These are phyloP conservation scores for Rotaria magnacalcarata DNA, from an alignment of 2,888 invertebrate genomes.

Conservation along the genomic window DNA sequence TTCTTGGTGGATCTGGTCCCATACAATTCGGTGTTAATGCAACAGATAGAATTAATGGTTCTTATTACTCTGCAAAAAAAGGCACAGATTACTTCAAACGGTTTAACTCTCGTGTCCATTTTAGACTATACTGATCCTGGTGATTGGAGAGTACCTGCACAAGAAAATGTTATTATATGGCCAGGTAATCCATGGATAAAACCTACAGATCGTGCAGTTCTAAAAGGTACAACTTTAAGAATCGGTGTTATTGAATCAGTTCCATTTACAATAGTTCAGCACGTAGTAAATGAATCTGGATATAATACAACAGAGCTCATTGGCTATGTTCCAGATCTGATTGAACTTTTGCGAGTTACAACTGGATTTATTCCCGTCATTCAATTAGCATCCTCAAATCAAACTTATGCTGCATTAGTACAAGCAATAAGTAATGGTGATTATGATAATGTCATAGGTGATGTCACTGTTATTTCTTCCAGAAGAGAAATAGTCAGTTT, in stretches of 20 bases:
- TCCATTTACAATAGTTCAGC: background rate
- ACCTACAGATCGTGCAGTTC: background rate
- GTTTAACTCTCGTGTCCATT: background rate
- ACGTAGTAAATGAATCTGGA: background rate
- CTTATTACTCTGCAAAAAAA: no score
- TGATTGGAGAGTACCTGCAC: background rate
- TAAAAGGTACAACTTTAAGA: background rate
- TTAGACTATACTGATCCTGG: background rate
- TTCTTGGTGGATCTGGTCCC: no score
- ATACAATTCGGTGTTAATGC: no score
- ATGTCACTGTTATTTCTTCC: background rate
- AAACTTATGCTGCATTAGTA: background rate
- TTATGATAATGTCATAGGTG: background rate
- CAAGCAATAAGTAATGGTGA: background rate
- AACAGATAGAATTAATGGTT: no score
- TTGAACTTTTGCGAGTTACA: background rate
- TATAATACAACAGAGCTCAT: background rate
- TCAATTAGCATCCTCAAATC: background rate
- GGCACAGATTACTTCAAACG: no score
- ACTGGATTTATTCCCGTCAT: background rate
- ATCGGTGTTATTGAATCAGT: background rate
- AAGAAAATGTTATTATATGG: background rate
- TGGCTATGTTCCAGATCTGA: background rate
- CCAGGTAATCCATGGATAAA: background rate
- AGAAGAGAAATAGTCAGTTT: background rate